Evolutionary conservation across 2,888 invertebrate species (phyloP), one percentile per base, ranked within the genome.

Genomic region (Crepidodera aurea): DNA sequence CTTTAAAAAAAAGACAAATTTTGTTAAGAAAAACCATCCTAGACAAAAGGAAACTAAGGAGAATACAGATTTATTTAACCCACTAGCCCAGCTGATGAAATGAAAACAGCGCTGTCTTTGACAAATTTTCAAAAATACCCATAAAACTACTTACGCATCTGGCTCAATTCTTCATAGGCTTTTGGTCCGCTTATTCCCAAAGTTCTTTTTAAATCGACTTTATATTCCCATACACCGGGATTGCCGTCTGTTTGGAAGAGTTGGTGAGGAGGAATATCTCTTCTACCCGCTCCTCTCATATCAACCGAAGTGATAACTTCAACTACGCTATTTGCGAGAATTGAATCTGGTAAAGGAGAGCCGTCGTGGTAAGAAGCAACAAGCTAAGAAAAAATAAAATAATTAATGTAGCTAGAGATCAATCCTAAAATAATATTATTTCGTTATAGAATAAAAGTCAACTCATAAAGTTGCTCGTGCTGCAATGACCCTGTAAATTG

Each of bases 321-420:
- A 83, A 95, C 86, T 1, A 85, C 78, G 44, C 92, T 88, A 50
- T 86, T 84, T 0, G 80, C 76, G 37, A 94, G 82, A 58, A 88
- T 86, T 73, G 89, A 84, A 1, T 79, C 71, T 16, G 90, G 84
- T 16, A 96, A 82, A 0, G 89, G 89, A 0, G 96, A 94, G 1
- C 94, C 93, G 80, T 98, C 97, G 78, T 94, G 93, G 81, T 93
- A 94, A 1, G 94, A 93, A 0, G 94, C 93, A 7, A 92, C 91
- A 76, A 97, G 84, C 88, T 93, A 80, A 60, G 40, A 44, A 56
- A 54, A 59, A 15, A 16, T 18, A 22, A 5, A 46, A 42, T 13
- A 18, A 27, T 44, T 44, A 25, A 16, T 40, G 1, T n/a, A n/a
- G n/a, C n/a, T n/a, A n/a, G n/a, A n/a, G n/a, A n/a, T n/a, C n/a